phyloP scores from a whole-genome alignment of 2,113 vertebrate species.

The Anthoscopus minutus region DNA sequence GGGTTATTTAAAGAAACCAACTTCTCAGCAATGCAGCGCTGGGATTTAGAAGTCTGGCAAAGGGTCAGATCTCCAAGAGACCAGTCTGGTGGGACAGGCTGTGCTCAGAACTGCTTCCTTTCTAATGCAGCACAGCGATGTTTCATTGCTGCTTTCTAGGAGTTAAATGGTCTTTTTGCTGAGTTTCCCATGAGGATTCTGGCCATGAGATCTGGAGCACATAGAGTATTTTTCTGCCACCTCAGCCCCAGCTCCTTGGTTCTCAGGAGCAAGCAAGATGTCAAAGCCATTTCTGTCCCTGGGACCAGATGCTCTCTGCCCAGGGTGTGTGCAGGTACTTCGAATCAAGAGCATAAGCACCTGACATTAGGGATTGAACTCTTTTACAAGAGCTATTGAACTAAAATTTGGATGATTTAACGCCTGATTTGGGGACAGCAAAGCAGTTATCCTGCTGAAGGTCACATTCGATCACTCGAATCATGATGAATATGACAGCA shows the following conservation, averaged over 20 bases:
- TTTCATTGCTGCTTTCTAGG: background rate
- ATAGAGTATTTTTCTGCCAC: background rate
- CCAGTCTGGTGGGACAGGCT: background rate
- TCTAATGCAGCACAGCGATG: background rate
- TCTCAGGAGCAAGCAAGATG: background rate
- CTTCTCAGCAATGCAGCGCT: background rate
- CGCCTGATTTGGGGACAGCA: background rate
- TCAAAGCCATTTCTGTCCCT: background rate
- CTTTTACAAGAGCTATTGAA: background rate
- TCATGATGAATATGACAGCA: background rate
- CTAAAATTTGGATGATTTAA: background rate
- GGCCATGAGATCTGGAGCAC: background rate
- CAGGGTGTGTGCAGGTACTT: background rate
- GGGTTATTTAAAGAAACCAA: background rate
- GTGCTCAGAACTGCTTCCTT: background rate
- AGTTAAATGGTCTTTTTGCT: background rate
- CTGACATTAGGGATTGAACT: background rate
- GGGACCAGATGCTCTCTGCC: background rate
- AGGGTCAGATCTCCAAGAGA: background rate
- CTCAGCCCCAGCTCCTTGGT: background rate
- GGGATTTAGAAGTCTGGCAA: background rate
- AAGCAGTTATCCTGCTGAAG: background rate
- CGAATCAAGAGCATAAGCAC: background rate
- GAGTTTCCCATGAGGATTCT: background rate
- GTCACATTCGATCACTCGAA: background rate